Percentiles rank a stretch among this genome's conserved stretches.
phyloP scores from a whole-genome alignment of 2,888 invertebrate species.

The Rapana venosa region DNA sequence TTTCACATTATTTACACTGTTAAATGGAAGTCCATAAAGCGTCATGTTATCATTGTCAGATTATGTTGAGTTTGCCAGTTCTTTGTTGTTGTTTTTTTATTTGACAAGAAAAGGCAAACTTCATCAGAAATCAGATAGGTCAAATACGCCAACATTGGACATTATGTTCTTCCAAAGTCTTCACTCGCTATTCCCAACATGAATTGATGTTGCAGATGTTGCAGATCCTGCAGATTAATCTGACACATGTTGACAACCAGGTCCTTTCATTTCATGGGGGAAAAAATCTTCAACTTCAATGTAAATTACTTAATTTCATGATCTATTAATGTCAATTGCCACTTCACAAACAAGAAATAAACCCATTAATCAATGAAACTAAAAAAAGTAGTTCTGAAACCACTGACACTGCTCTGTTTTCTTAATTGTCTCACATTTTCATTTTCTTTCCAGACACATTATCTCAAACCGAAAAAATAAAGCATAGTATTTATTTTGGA shows the following conservation, averaged over 20 bases:
- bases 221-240: no score
- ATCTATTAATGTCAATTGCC: neutral
- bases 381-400: neutral
- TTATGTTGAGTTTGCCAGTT: neutral
- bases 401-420: neutral
- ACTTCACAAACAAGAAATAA: neutral
- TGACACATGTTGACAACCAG: no score
- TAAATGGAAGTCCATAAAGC: neutral
- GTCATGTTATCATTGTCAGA: neutral
- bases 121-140: neutral
- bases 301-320: no score
- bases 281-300: no score
- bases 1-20: neutral
- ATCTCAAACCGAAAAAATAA: neutral
- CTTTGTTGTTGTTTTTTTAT: neutral
- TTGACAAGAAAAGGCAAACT: neutral
- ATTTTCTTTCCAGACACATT: constrained; percentile 6
- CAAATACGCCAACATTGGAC: neutral
- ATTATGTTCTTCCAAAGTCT: neutral
- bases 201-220: neutral
- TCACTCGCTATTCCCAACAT: neutral
- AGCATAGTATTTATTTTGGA: neutral
- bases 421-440: neutral
- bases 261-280: no score
- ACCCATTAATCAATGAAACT: neutral